Conservation (phyloP, 2,113 vertebrate genomes). For the Pongo abelii region DNA sequence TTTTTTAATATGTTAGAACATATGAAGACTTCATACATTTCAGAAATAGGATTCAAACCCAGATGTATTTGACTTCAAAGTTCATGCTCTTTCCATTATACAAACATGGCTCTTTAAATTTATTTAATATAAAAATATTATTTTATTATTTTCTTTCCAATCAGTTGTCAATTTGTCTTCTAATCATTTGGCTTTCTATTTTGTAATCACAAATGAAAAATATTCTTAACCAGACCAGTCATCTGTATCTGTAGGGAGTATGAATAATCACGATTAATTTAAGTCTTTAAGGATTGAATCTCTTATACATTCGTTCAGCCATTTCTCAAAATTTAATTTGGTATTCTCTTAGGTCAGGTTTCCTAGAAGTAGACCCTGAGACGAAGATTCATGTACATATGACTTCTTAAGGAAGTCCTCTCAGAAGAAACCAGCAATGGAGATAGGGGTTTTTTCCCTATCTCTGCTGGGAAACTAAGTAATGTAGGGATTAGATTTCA, state of each 20-base stretch:
- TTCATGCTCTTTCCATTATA: not conserved
- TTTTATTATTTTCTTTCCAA: not conserved
- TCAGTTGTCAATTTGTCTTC: not conserved
- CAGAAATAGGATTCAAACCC: not conserved
- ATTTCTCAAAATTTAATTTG: not conserved
- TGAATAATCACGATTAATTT: not conserved
- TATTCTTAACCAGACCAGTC: not conserved
- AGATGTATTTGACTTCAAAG: not conserved
- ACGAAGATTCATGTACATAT: not conserved
- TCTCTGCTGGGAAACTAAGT: too few species aligned
- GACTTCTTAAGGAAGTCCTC: not conserved
- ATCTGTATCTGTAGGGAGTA: too few species aligned
- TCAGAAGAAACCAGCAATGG: not conserved
- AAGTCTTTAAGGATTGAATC: not conserved
- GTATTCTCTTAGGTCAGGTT: not conserved
- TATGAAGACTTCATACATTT: not conserved
- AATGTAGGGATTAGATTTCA: not conserved
- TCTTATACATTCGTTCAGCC: not conserved
- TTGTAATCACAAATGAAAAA: not conserved
- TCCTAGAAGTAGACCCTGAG: not conserved
- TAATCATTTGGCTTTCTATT: not conserved
- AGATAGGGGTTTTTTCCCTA: too few species aligned
- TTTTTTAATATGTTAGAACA: not conserved
- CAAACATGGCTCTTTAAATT: not conserved
- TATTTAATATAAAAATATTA: not conserved